Conservation (phyloP, 2,797 vertebrate species). For the Crocidura indochinensis region DNA sequence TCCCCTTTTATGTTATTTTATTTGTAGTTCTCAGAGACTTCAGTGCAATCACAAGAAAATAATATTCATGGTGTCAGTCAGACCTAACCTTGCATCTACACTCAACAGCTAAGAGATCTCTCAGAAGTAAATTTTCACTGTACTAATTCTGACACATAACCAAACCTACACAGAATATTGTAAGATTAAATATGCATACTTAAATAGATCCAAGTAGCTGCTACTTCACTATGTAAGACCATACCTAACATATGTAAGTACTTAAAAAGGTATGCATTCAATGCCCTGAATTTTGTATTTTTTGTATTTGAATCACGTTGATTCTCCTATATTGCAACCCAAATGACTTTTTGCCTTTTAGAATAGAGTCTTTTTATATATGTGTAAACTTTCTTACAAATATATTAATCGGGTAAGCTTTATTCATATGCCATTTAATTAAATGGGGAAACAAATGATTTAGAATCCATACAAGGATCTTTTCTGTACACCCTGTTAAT, state of each 20-base stretch:
- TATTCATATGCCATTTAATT: conserved; percentile 35
- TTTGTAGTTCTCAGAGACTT: conserved; percentile 55
- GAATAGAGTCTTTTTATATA: conserved; percentile 17
- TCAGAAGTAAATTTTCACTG: conserved; percentile 46
- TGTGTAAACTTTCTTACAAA: background rate
- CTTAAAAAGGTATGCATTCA: conserved; percentile 31
- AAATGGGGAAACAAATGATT: conserved; percentile 58
- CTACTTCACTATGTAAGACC: background rate
- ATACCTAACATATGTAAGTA: background rate
- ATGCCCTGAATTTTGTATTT: conserved; percentile 35
- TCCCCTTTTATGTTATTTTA: conserved; percentile 14
- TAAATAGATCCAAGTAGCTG: background rate
- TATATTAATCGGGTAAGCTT: conserved; percentile 18
- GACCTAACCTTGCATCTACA: conserved; percentile 20
- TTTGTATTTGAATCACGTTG: background rate
- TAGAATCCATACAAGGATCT: conserved; percentile 14
- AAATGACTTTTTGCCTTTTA: conserved; percentile 27
- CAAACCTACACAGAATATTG: background rate
- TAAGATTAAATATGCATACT: background rate
- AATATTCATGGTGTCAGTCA: background rate
- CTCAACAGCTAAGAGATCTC: background rate
- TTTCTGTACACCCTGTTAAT: conserved; percentile 9
- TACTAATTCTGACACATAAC: background rate
- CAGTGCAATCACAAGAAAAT: conserved; percentile 6
- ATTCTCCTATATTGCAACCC: conserved; percentile 16